Evolutionary conservation across 1,140 invertebrate species (phyloP).

Genomic region (Drosophila navojoa): DNA sequence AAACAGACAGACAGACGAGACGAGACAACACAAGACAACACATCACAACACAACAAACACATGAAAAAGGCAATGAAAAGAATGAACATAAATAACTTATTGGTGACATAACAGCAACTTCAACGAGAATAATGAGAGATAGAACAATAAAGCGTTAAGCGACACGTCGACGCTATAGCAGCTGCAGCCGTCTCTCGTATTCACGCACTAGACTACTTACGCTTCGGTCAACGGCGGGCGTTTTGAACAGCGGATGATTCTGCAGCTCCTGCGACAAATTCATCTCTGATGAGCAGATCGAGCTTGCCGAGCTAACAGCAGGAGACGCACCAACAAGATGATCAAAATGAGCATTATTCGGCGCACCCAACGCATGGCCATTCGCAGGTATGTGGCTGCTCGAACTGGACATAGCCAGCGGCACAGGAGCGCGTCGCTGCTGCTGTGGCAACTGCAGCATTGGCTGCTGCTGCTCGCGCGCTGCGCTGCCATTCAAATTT

Average conservation of each 20-base stretch:
- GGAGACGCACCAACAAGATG: slow-evolving; percentile 79
- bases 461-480: slow-evolving; percentile 22
- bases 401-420: slow-evolving; percentile 81
- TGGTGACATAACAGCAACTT: slow-evolving; percentile 2
- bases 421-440: slow-evolving; percentile 59
- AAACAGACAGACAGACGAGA: slow-evolving; percentile 49
- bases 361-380: slow-evolving; percentile 61
- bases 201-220: slow-evolving; percentile 76
- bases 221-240: slow-evolving; percentile 80
- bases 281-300: slow-evolving; percentile 83
- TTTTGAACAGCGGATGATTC: slow-evolving; percentile 83
- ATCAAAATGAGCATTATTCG: slow-evolving; percentile 62
- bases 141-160: slow-evolving; percentile 34
- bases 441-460: slow-evolving; percentile 38
- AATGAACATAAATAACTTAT: slow-evolving; percentile 61
- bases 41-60: slow-evolving; percentile 64
- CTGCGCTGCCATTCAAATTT: slow-evolving; percentile 17
- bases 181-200: slow-evolving; percentile 60
- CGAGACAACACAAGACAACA: slow-evolving; percentile 36
- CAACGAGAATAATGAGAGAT: slow-evolving; percentile 49
- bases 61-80: slow-evolving; percentile 65
- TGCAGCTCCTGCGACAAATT: slow-evolving; percentile 83
- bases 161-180: slow-evolving; percentile 15
- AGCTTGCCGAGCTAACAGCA: slow-evolving; percentile 80
- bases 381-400: slow-evolving; percentile 79